phyloP scores from a whole-genome alignment of 1,140 invertebrate species.

The Chironomus tepperi region DNA sequence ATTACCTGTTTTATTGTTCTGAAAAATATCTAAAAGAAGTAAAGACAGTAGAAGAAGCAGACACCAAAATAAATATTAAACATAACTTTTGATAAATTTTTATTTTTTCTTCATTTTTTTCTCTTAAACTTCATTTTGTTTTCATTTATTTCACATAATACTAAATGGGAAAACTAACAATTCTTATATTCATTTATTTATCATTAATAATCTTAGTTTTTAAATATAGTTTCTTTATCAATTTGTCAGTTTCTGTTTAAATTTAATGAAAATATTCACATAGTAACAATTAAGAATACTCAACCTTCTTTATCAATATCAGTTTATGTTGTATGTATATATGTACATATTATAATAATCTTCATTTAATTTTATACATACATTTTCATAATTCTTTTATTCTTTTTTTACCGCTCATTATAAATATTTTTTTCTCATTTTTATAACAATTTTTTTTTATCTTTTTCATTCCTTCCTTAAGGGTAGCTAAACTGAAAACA shows the following conservation, averaged over 20 bases:
- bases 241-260: neutral
- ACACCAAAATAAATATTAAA: neutral
- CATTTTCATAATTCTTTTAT: too few species aligned
- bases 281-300: too few species aligned
- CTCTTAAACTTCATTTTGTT: neutral
- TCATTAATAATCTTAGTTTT: neutral
- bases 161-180: slow-evolving; percentile 3
- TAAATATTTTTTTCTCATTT: too few species aligned
- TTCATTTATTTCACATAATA: neutral
- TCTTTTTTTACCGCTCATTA: too few species aligned
- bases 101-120: neutral
- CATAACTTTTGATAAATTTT: neutral
- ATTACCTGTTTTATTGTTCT: neutral
- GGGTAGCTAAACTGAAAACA: too few species aligned
- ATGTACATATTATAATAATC: too few species aligned
- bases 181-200: neutral
- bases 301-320: too few species aligned
- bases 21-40: neutral
- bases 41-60: neutral
- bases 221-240: neutral
- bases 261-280: too few species aligned
- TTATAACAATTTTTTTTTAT: too few species aligned
- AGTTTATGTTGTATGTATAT: too few species aligned
- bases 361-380: too few species aligned
- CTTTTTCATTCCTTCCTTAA: too few species aligned